Evolutionary conservation across 2,113 vertebrate genomes (phyloP), one percentile per base, ranked within the genome.

Genomic region (Phodopus roborovskii): DNA sequence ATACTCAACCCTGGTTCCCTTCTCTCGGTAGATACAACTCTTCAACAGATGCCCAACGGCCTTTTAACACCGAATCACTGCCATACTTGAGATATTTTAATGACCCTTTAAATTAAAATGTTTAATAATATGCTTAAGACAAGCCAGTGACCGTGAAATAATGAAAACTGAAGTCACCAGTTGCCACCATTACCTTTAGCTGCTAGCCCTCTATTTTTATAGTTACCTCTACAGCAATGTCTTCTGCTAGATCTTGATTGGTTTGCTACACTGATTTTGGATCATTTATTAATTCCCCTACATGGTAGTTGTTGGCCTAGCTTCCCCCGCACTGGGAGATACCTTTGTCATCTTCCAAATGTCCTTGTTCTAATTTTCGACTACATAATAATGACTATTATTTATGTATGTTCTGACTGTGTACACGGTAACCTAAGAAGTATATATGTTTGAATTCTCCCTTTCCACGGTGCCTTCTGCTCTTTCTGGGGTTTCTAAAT

Each of bases 401-500:
- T 36, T 39, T 5, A n/a, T 45, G 3, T 62, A 7, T 48, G 6
- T 45, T 45, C 17, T 42, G 48, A 50, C 1, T 10, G 8, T 17
- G 30, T 68, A 48, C 4, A 4, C 20, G 42, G 30, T 1, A 45
- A 77, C 26, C 7, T 26, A 24, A 93, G 16, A 20, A 50, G 10
- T 24, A 1, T 8, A 12, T n/a, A n/a, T 30, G 62, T 53, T 39
- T 84, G 48, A n/a, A 20, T 73, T 89, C 58, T 50, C 68, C 42
- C 81, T 53, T 74, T 84, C 50, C 48, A 33, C 0, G 17, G 50
- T 53, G 48, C 33, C 45, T 66, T 64, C 42, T 78, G 74, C 58
- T 77, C 92, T 92, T 77, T 75, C 87, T 84, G n/a, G 68, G 58
- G 28, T 90, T 92, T 94, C 50, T 78, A 45, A 20, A 84, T 56